Conservation (phyloP, 2,888 invertebrate species). For the Drosophila gaucha region DNA sequence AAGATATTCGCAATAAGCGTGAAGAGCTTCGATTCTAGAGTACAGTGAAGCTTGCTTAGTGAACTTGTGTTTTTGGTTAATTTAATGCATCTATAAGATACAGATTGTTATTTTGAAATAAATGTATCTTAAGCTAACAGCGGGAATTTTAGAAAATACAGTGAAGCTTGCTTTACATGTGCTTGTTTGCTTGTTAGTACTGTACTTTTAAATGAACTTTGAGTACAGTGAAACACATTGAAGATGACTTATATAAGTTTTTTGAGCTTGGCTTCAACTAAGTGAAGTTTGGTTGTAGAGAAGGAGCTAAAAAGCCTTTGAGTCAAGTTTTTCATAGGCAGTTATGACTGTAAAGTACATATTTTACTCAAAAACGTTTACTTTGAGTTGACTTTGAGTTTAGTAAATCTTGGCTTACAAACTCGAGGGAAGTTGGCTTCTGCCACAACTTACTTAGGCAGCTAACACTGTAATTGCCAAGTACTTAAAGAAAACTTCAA, state of each 20-base stretch:
- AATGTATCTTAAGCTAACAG: neutral
- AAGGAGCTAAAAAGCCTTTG: neutral
- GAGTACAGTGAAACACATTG: neutral
- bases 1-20: slow-evolving; percentile 41
- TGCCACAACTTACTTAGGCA: neutral
- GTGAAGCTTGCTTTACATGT: neutral
- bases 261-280: neutral
- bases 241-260: neutral
- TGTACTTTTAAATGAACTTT: neutral
- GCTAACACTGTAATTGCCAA: neutral
- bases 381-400: too few species aligned
- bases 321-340: neutral
- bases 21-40: slow-evolving; percentile 15
- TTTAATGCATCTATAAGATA: neutral
- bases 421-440: neutral
- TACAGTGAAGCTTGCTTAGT: slow-evolving; percentile 13
- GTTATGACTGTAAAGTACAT: neutral
- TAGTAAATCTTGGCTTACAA: neutral
- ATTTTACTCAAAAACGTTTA: neutral
- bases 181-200: neutral
- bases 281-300: neutral
- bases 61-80: too few species aligned
- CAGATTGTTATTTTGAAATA: neutral
- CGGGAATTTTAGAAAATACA: neutral
- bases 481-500: too few species aligned